Conservation (phyloP, 1,140 invertebrate species). For the Cryptotermes secundus region DNA sequence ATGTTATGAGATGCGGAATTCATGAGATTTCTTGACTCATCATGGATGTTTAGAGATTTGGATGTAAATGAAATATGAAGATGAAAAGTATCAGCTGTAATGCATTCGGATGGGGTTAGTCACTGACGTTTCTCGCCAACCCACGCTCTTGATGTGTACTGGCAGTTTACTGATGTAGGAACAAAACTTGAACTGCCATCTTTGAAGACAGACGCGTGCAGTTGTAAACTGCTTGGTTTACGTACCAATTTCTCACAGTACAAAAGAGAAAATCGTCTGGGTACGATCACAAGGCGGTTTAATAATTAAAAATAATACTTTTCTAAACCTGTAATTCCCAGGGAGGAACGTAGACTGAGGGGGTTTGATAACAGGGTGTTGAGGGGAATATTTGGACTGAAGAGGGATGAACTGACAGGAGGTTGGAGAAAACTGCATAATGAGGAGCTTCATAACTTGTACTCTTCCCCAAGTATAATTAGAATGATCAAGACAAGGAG, state of each 20-base stretch:
- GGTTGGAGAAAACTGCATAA: too few relatives aligned
- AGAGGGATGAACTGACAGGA: too few relatives aligned
- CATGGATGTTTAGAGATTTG: not conserved
- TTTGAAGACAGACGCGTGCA: not conserved
- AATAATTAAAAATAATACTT: too few relatives aligned
- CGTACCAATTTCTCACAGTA: not conserved
- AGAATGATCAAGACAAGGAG: too few relatives aligned
- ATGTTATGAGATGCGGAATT: not conserved
- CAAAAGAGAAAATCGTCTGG: too few relatives aligned
- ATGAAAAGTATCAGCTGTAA: not conserved
- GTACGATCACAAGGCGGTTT: too few relatives aligned
- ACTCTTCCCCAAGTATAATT: too few relatives aligned
- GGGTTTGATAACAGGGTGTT: too few relatives aligned
- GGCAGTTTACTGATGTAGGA: not conserved
- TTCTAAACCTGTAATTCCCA: too few relatives aligned
- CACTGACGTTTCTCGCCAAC: not conserved
- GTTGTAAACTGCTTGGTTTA: not conserved
- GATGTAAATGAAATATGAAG: not conserved
- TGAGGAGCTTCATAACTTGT: too few relatives aligned
- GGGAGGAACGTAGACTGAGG: too few relatives aligned
- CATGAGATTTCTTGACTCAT: not conserved
- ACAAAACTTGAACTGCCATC: not conserved
- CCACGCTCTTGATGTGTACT: not conserved
- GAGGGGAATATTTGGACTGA: too few relatives aligned
- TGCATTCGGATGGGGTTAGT: not conserved